Evolutionary conservation across 2,113 vertebrate genomes (phyloP), one percentile per base, ranked within the genome.

Genomic region (Eptesicus fuscus): DNA sequence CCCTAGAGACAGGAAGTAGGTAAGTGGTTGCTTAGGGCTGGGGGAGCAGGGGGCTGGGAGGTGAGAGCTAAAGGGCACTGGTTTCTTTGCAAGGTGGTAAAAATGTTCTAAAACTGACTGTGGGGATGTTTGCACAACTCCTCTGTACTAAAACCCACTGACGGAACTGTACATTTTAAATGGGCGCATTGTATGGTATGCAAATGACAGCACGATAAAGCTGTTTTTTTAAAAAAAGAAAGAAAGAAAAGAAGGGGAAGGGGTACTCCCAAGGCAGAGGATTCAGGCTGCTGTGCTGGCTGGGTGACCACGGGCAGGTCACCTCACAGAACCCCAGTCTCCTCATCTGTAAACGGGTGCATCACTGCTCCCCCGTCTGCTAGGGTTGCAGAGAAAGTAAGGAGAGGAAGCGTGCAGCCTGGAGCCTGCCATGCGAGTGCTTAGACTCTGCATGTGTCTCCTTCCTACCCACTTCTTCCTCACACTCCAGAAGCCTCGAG

Each of bases 211-310:
- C 49, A 88, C 95, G 83, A 35, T 30, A 69, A 69, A 35, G 40
- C 49, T 40, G 23, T 40, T 74, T 56, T 8, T 8, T 42, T n/a
- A 20, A 1, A 22, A 14, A 25, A 23, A 83, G 9, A 42, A 13
- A 37, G 5, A 51, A 3, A 9, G 0, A 2, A 11, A 40, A 8
- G 7, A 2, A 0, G 42, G 14, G 49, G 7, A 7, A 7, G 40
- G 9, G 32, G 44, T 28, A n/a, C 37, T 22, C 65, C 47, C 35
- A 9, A 53, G 61, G 61, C 30, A 59, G 79, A 73, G 32, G 35
- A 37, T 16, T 53, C 40, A 3, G 32, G 65, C 56, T 69, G 35
- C 47, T 4, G n/a, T 7, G 42, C 17, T 8, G 69, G 25, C 56
- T 69, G 8, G 0, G 0, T 56, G 65, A 59, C 59, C 53, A 0